Evolutionary conservation across 2,888 invertebrate species (phyloP).

Genomic region (Platerodrilus igneus): DNA sequence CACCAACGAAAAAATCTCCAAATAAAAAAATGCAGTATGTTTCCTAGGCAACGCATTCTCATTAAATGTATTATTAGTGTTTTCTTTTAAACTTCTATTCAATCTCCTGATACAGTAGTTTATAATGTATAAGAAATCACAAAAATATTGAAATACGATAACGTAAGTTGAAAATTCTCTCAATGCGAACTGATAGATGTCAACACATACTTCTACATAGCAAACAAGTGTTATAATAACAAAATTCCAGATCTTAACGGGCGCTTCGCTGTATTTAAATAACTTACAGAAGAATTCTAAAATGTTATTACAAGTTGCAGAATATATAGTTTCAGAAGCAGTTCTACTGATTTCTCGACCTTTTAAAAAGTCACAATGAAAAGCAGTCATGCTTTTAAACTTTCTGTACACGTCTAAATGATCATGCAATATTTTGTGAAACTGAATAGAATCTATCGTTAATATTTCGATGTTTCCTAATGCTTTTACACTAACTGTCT

Average conservation of each 20-base stretch:
- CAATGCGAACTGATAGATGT: conserved; percentile 20
- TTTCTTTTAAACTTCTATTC: too few relatives aligned
- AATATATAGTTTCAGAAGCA: too few relatives aligned
- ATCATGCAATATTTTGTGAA: conserved; percentile 8
- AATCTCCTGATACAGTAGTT: conserved; percentile 17
- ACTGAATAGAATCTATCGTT: conserved; percentile 4
- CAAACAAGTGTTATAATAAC: conserved; percentile 16
- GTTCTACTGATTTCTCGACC: too few relatives aligned
- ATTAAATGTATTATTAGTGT: too few relatives aligned
- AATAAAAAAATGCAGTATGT: too few relatives aligned
- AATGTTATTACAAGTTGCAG: too few relatives aligned
- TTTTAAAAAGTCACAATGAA: conserved; percentile 13
- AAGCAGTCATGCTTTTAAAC: conserved; percentile 1
- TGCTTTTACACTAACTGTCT: conserved; percentile 14
- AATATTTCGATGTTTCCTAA: conserved; percentile 19
- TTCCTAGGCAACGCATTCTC: too few relatives aligned
- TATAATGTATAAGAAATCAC: conserved; percentile 18
- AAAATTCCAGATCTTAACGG: conserved; percentile 13
- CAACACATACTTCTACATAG: conserved; percentile 16
- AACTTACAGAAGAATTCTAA: too few relatives aligned
- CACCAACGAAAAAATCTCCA: conserved; percentile 15
- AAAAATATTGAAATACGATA: conserved; percentile 15
- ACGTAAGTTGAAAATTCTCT: conserved; percentile 5
- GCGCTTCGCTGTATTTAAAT: too few relatives aligned
- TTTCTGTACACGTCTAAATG: conserved; percentile 2